Base-by-base conservation (phyloP, 2,888 invertebrate species). In the Nomada lathburiana region DNA sequence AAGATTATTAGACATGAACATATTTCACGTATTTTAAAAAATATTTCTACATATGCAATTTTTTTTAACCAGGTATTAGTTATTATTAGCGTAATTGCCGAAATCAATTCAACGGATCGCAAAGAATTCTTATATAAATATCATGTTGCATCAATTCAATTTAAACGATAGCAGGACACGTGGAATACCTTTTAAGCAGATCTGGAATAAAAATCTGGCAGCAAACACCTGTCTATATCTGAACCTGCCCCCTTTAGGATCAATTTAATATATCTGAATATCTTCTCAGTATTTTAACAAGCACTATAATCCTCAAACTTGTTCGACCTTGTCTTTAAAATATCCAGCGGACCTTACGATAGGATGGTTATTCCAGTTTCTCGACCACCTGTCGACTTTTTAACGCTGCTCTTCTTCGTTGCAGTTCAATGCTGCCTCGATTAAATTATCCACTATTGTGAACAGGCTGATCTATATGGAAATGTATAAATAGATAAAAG, bases 401-500 rank as follows among this genome's bases (percentile, higher is more conserved):
- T 18, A 36, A n/a, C 11, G 20, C 7, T 13, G 57, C 44, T 44
- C 16, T 20, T 47, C 53, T 7, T 50, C 47, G n/a, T 13, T 23
- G 5, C 20, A 47, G 59, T 18, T 13, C 23, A 36, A 20, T 20
- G 50, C 3, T 2, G 29, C 13, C 7, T 16, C 36, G 47, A 74
- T 52, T 57, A 67, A 59, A 59, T 59, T 65, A 55, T 44, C 53
- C 72, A 42, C 10, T 10, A 29, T 20, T 16, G 57, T 10, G 44
- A 42, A 20, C 23, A 9, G 29, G 20, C n/a, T 10, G 70, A 62
- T 59, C 18, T 18, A 23, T 13, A 11, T 47, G 50, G 29, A 44
- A 16, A 64, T 2, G 64, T 18, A 47, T 11, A 73, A 64, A 73
- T 59, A 73, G 69, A 73, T 59, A 65, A 73, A 64, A 50, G 13